A percentile compares a stretch with the other conserved stretches of the same genome.
phyloP scores from a whole-genome alignment of 2,797 vertebrate genomes.

The Meriones psammophilus region DNA sequence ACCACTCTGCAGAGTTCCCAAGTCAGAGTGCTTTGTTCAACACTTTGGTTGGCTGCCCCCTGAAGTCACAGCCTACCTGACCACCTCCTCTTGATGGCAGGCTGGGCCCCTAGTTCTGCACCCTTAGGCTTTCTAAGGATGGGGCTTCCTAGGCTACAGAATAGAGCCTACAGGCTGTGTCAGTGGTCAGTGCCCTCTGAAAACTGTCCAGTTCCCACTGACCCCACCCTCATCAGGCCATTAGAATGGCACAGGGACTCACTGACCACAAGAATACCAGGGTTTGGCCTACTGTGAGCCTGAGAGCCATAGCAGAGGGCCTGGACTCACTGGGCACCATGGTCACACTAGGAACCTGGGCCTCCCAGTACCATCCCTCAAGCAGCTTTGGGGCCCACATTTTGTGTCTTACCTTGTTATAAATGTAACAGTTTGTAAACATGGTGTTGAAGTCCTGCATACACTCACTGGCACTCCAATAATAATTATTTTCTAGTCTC shows the following conservation, averaged over 20 bases:
- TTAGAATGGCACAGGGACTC: fast-evolving
- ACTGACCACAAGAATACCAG: fast-evolving
- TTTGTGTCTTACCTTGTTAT: conserved; percentile 94
- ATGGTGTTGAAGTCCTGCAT: conserved; percentile 99
- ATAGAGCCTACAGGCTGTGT: fast-evolving
- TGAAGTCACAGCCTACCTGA: fast-evolving
- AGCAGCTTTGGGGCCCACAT: background rate
- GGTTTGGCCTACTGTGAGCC: fast-evolving
- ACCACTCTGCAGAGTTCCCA: background rate
- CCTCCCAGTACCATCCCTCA: background rate
- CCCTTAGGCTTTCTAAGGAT: fast-evolving
- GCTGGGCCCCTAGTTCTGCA: background rate
- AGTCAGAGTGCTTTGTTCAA: background rate
- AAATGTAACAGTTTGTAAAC: conserved; percentile 99
- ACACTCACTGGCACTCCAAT: conserved; percentile 97
- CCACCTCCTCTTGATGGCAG: background rate
- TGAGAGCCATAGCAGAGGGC: background rate
- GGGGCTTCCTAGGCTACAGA: background rate
- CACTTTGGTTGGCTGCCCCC: fast-evolving
- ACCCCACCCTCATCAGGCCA: fast-evolving
- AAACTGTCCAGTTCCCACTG: background rate
- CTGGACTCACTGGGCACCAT: fast-evolving
- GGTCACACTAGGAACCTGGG: background rate
- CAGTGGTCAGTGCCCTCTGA: background rate
- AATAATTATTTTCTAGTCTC: conserved; percentile 96